Percentiles rank a stretch among this genome's conserved stretches.
Evolutionary conservation across 2,113 vertebrate genomes (phyloP).

Genomic region (Oriolus oriolus): DNA sequence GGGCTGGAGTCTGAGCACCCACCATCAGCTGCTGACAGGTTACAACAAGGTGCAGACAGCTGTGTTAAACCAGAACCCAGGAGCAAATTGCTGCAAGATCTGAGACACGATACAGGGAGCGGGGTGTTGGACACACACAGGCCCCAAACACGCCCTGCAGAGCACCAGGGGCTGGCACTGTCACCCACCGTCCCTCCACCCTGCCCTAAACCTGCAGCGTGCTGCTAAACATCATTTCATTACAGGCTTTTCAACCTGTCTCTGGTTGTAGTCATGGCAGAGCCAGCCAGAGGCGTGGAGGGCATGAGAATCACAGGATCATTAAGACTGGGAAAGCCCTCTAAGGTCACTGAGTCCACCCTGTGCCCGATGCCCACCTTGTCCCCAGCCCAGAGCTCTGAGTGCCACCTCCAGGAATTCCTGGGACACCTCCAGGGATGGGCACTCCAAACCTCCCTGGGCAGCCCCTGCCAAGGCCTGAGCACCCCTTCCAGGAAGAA

Average conservation of each 20-base stretch:
- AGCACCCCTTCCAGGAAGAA: fast-evolving
- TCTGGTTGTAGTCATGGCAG: fast-evolving
- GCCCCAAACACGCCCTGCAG: not conserved
- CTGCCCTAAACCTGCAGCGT: fast-evolving
- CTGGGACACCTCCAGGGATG: not conserved
- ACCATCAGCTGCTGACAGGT: not conserved
- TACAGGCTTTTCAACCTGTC: fast-evolving
- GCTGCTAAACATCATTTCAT: fast-evolving
- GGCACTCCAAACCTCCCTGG: not conserved
- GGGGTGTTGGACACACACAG: no score
- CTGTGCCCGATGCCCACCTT: fast-evolving
- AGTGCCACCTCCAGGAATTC: fast-evolving
- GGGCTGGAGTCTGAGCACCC: not conserved
- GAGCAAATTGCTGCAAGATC: not conserved
- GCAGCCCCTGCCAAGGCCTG: not conserved
- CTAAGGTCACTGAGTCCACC: fast-evolving
- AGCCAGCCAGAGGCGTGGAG: fast-evolving
- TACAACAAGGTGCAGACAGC: not conserved
- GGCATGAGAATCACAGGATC: not conserved
- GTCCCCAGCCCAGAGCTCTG: not conserved
- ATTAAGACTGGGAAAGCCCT: fast-evolving
- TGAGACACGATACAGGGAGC: fast-evolving
- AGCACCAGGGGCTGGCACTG: not conserved
- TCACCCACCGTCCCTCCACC: fast-evolving
- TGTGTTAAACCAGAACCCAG: not conserved